Evolutionary conservation across 2,888 invertebrate species (phyloP).

Genomic region (Aplocera efformata): DNA sequence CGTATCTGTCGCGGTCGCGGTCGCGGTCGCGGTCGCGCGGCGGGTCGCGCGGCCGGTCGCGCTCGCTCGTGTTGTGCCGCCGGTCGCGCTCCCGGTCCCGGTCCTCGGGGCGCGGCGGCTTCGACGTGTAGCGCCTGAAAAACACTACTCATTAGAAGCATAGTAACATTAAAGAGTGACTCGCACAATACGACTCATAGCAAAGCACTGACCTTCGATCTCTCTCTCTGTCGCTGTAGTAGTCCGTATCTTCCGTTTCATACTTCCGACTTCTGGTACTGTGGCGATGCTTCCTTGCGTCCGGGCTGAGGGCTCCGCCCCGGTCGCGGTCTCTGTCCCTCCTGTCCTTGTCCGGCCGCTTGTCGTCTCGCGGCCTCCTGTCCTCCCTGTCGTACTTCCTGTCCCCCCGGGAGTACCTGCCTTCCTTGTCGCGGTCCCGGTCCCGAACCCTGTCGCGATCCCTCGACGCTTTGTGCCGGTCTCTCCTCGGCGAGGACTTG

Average conservation of each 20-base stretch:
- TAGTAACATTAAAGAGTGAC: too few species aligned
- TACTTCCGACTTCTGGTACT: conserved; percentile 71
- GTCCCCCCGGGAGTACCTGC: conserved; percentile 56
- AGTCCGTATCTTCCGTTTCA: conserved; percentile 85
- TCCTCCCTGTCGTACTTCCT: conserved; percentile 42
- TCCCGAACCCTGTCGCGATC: conserved; percentile 48
- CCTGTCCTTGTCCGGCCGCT: conserved; percentile 54
- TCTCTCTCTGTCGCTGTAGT: conserved; percentile 84
- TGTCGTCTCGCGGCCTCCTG: conserved; percentile 47
- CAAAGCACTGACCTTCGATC: conserved; percentile 62
- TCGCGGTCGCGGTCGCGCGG: conserved; percentile 37
- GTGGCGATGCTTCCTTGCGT: conserved; percentile 53
- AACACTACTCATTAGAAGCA: conserved; percentile 3
- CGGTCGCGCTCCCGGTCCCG: conserved; percentile 49
- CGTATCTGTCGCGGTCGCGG: conserved; percentile 44
- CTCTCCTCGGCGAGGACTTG: conserved; percentile 59
- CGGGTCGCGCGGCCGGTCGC: conserved; percentile 32
- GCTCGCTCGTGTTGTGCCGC: conserved; percentile 39
- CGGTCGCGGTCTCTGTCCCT: conserved; percentile 35
- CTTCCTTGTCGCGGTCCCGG: conserved; percentile 49
- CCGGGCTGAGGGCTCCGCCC: conserved; percentile 48
- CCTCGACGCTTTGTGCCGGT: conserved; percentile 52
- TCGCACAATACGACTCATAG: too few species aligned
- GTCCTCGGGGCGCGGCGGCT: conserved; percentile 60
- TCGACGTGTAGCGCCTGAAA: conserved; percentile 62